Conservation (phyloP, 92 coral and sea anemone species). For the Paragorgia papillata region DNA sequence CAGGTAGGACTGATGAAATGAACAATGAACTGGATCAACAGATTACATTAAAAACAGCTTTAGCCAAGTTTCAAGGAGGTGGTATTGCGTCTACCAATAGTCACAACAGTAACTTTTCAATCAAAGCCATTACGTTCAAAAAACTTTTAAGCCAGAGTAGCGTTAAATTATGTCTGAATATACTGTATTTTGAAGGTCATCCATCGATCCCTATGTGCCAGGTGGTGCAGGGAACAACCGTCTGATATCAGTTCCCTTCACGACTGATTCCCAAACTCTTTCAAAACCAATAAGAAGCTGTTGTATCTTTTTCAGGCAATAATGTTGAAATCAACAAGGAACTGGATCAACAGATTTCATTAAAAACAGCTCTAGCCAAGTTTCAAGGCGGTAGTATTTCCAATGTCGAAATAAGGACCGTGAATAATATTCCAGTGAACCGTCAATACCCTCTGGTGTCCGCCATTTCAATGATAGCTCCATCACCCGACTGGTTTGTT, state of each 20-base stretch:
- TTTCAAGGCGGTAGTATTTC: not conserved
- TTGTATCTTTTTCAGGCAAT: slow-evolving; percentile 1
- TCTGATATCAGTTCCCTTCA: no score
- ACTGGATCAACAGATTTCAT: not conserved
- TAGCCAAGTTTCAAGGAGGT: not conserved
- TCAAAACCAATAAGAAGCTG: no score
- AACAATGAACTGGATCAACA: not conserved
- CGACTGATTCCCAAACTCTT: no score
- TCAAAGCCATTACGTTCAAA: no score
- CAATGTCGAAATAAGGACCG: not conserved
- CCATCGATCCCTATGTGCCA: no score
- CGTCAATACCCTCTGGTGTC: slow-evolving; percentile 38
- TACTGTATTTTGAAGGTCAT: no score
- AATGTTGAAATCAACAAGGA: not conserved
- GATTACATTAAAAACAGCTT: not conserved
- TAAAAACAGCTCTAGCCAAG: not conserved
- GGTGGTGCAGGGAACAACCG: no score
- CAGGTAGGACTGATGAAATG: no score
- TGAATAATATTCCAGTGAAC: slow-evolving; percentile 19
- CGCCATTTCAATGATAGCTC: slow-evolving; percentile 44
- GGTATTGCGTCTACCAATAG: no score
- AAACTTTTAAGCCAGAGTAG: no score
- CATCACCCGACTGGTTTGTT: slow-evolving; percentile 52
- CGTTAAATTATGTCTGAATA: no score
- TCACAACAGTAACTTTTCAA: no score